A percentile compares a stretch with the other conserved stretches of the same genome.
phyloP scores from a whole-genome alignment of 2,888 invertebrate species.

The Dicycla oo region DNA sequence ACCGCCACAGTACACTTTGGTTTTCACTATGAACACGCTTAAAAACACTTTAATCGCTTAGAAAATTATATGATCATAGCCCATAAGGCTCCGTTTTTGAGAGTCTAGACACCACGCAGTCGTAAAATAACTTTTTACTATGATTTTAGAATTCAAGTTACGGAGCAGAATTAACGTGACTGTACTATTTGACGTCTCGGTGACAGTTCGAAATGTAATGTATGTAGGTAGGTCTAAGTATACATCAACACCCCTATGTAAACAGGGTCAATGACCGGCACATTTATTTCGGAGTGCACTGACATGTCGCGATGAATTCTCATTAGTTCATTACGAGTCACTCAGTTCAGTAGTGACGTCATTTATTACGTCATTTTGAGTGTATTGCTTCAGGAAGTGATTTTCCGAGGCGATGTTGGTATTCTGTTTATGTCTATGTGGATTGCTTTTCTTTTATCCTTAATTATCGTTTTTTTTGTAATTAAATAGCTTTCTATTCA shows the following conservation, averaged over 20 bases:
- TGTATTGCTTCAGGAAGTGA: constrained; percentile 21
- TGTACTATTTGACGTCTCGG: too few relatives aligned
- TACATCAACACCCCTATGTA: constrained; percentile 32
- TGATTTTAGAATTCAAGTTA: too few relatives aligned
- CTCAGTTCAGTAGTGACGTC: constrained; percentile 45
- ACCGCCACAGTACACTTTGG: too few relatives aligned
- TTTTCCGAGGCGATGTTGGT: background rate
- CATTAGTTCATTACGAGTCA: constrained; percentile 38
- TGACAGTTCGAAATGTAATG: too few relatives aligned
- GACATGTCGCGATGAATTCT: constrained; percentile 56
- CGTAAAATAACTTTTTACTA: too few relatives aligned
- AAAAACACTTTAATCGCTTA: too few relatives aligned
- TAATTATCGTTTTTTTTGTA: background rate
- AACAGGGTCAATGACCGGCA: constrained; percentile 53
- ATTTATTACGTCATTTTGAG: constrained; percentile 27
- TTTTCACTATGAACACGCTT: too few relatives aligned
- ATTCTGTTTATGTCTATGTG: background rate
- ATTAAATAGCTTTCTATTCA: background rate
- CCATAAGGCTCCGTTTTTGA: too few relatives aligned
- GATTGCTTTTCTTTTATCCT: background rate
- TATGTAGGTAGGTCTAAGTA: background rate
- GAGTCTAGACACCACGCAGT: too few relatives aligned
- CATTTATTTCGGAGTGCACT: constrained; percentile 55
- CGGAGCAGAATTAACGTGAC: too few relatives aligned
- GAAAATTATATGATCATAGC: too few relatives aligned